Evolutionary conservation across 2,888 invertebrate genomes (phyloP).

Genomic region (Andrena praecox): DNA sequence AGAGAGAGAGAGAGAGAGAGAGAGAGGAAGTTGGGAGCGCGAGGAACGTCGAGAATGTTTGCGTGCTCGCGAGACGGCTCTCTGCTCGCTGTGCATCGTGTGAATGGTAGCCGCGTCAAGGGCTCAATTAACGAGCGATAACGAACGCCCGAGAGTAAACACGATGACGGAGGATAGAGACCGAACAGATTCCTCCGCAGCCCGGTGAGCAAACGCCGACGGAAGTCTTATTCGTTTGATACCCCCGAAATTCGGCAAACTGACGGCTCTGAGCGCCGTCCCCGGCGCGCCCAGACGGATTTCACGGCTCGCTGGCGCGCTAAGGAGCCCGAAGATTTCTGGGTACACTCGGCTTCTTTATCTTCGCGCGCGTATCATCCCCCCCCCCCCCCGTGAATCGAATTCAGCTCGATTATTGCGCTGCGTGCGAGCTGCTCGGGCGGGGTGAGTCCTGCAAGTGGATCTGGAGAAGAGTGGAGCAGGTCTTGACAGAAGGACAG

Average conservation of each 20-base stretch:
- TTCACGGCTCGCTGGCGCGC: conserved; percentile 32
- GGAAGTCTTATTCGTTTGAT: conserved; percentile 64
- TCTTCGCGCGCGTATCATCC: background rate
- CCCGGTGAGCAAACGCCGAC: conserved; percentile 47
- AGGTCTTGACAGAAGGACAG: no score
- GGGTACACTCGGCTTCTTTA: background rate
- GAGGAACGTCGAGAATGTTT: conserved; percentile 32
- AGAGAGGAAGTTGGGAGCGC: conserved; percentile 31
- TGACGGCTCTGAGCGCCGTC: conserved; percentile 10
- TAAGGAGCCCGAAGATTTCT: background rate
- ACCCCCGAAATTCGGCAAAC: conserved; percentile 44
- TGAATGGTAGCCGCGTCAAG: conserved; percentile 73
- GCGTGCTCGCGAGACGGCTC: conserved; percentile 34
- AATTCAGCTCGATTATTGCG: background rate
- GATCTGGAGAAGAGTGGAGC: no score
- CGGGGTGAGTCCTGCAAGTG: no score
- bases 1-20: background rate
- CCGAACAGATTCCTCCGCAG: conserved; percentile 45
- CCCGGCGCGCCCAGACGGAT: background rate
- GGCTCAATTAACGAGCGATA: conserved; percentile 80
- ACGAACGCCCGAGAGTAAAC: conserved; percentile 76
- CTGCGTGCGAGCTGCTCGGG: background rate
- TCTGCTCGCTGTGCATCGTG: conserved; percentile 44
- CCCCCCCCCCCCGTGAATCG: background rate
- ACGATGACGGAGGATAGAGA: conserved; percentile 59